phyloP scores from a whole-genome alignment of 2,113 vertebrate genomes.

The Rhombomys opimus region DNA sequence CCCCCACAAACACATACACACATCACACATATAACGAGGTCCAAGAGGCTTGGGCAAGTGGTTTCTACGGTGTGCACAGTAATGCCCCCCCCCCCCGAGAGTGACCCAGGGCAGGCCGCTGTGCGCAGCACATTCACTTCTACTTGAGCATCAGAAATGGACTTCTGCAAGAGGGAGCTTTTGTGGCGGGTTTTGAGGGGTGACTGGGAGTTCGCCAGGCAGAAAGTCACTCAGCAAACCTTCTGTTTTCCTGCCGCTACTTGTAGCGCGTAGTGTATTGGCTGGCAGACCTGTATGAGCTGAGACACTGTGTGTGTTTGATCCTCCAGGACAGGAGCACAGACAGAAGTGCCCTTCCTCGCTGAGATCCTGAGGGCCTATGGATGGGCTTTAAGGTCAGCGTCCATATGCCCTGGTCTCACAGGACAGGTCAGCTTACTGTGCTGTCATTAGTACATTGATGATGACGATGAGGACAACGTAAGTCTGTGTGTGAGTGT shows the following conservation, averaged over 20 bases:
- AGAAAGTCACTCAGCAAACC: constrained; percentile 1
- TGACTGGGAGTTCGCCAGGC: constrained; percentile 40
- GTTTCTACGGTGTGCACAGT: no score
- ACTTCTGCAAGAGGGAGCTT: not conserved
- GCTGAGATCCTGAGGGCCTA: not conserved
- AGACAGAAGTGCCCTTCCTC: not conserved
- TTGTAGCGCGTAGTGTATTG: not conserved
- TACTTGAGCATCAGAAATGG: not conserved
- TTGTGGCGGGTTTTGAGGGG: constrained; percentile 12
- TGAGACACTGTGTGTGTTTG: not conserved
- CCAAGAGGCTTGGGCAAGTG: not conserved
- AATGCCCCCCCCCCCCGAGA: not conserved
- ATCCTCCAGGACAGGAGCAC: not conserved
- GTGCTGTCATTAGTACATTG: not conserved
- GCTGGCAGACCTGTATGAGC: not conserved
- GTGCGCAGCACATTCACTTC: not conserved
- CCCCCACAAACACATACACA: not conserved
- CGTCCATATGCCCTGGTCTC: not conserved
- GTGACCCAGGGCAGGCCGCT: not conserved
- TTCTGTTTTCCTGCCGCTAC: not conserved
- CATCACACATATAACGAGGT: not conserved
- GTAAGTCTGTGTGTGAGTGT: not conserved
- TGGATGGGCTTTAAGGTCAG: not conserved
- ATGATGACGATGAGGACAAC: not conserved
- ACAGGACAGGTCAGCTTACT: not conserved